Conservation (phyloP, 2,888 invertebrate species). For the Cheilosia impressa region DNA sequence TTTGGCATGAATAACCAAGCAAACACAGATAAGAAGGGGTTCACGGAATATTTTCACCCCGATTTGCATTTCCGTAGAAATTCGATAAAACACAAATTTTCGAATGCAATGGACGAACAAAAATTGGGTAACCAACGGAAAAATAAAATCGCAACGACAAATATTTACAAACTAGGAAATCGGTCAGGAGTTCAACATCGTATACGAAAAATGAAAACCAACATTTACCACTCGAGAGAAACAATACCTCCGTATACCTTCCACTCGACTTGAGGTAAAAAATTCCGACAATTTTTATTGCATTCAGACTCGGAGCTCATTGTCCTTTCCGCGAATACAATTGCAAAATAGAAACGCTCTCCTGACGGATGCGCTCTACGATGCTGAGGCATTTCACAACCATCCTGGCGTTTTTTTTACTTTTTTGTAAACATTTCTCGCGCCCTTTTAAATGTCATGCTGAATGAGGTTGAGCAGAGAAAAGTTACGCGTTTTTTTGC, state of each 20-base stretch:
- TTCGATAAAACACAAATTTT: constrained; percentile 20
- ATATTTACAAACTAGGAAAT: constrained; percentile 34
- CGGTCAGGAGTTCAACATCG: constrained; percentile 49
- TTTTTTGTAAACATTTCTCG: constrained; percentile 46
- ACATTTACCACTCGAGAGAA: not conserved
- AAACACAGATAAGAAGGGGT: constrained; percentile 37
- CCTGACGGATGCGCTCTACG: constrained; percentile 53
- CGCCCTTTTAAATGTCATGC: constrained; percentile 67
- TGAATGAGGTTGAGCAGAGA: not conserved
- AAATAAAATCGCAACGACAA: not conserved
- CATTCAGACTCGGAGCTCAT: constrained; percentile 20
- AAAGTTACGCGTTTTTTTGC: constrained; percentile 2
- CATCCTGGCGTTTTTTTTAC: constrained; percentile 18
- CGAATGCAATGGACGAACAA: constrained; percentile 11
- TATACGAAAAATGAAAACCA: constrained; percentile 12
- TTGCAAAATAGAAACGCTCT: constrained; percentile 34
- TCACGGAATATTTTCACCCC: constrained; percentile 37
- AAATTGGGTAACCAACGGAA: constrained; percentile 16
- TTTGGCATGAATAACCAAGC: constrained; percentile 16
- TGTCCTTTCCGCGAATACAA: constrained; percentile 46
- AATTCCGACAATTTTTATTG: constrained; percentile 47
- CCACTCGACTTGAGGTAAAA: constrained; percentile 23
- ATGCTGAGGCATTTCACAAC: constrained; percentile 26
- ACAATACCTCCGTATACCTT: not conserved
- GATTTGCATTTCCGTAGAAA: constrained; percentile 58